Conservation (phyloP, 2,113 vertebrate species). For the Clarias macrocephalus region DNA sequence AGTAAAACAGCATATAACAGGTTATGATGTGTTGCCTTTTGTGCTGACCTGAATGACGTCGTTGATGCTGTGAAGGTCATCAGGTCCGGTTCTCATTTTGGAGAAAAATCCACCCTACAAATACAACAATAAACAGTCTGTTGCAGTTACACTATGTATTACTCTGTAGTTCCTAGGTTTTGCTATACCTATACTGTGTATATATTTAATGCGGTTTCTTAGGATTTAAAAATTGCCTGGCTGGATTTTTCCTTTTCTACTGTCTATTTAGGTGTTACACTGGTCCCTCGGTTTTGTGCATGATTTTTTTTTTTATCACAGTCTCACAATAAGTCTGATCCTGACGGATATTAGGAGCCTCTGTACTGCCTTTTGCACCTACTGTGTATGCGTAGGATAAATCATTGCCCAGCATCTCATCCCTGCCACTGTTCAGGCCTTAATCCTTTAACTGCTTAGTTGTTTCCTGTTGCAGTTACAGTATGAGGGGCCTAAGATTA, state of each 20-base stretch:
- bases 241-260: background rate
- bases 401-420: background rate
- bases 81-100: constrained; percentile 90
- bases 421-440: too few relatives aligned
- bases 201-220: background rate
- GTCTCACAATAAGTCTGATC: background rate
- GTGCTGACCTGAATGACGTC: constrained; percentile 91
- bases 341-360: background rate
- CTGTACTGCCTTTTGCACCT: background rate
- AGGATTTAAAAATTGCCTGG: background rate
- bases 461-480: too few relatives aligned
- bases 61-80: constrained; percentile 93
- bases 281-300: background rate
- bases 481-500: too few relatives aligned
- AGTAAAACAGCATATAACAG: background rate
- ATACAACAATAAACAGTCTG: background rate
- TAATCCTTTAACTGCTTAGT: too few relatives aligned
- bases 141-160: background rate
- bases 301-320: background rate
- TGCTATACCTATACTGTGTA: background rate
- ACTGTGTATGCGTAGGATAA: background rate
- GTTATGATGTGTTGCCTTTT: background rate
- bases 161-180: background rate
- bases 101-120: constrained; percentile 94
- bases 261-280: background rate